phyloP scores from a whole-genome alignment of 2,797 vertebrate genomes.

The Eupleurogrammus muticus region DNA sequence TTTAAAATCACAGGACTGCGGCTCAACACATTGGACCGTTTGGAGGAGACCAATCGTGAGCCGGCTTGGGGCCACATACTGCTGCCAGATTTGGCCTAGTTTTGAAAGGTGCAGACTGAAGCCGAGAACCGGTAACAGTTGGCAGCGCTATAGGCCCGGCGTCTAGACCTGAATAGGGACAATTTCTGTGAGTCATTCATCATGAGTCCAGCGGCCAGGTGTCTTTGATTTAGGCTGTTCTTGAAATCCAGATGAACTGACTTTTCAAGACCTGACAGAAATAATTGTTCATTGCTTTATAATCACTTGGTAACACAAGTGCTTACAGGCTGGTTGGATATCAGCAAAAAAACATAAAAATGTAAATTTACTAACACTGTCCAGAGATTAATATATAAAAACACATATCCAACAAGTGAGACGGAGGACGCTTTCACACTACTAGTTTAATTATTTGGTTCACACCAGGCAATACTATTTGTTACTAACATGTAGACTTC shows the following conservation, averaged over 20 bases:
- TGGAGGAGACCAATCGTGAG: neutral
- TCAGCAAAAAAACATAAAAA: neutral
- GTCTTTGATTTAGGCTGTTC: neutral
- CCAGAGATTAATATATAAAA: neutral
- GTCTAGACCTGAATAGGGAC: constrained; percentile 1
- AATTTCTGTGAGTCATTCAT: neutral
- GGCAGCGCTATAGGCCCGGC: neutral
- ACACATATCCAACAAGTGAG: neutral
- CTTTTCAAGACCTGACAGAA: neutral
- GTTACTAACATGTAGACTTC: too few species aligned
- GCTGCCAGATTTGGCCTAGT: constrained; percentile 5
- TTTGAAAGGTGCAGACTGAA: neutral
- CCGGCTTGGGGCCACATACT: neutral
- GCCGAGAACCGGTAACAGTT: neutral
- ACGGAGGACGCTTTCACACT: neutral
- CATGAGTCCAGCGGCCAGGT: neutral
- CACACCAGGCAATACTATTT: too few species aligned
- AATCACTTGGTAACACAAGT: neutral
- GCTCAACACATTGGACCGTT: neutral
- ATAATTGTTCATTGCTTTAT: neutral
- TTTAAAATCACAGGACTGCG: neutral
- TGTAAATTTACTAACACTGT: neutral
- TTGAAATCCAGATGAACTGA: neutral
- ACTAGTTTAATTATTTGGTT: too few species aligned
- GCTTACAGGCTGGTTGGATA: neutral